Evolutionary conservation across 2,113 vertebrate species (phyloP).

Genomic region (Tinamus guttatus): DNA sequence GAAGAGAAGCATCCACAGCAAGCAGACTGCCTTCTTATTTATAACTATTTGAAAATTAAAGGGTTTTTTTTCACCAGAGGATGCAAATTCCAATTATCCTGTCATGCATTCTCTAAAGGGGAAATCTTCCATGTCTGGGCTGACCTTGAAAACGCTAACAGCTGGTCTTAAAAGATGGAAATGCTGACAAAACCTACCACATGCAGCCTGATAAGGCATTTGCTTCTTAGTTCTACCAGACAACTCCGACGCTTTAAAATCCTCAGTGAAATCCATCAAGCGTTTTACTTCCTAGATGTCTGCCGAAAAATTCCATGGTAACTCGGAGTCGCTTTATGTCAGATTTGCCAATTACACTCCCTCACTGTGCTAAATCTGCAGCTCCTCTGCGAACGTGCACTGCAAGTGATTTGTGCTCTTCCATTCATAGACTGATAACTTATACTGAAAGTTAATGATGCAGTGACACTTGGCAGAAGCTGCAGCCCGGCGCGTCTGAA

Average conservation of each 20-base stretch:
- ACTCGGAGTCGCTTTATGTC: neutral
- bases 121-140: slow-evolving; percentile 7
- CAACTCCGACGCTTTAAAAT: neutral
- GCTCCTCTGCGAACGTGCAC: slow-evolving; percentile 36
- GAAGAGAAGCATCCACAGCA: neutral
- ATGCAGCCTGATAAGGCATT: neutral
- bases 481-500: slow-evolving; percentile 53
- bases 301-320: slow-evolving; percentile 27
- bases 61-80: neutral
- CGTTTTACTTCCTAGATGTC: neutral
- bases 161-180: slow-evolving; percentile 50
- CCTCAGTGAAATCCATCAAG: slow-evolving; percentile 26
- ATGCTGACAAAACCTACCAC: slow-evolving; percentile 33
- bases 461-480: slow-evolving; percentile 74
- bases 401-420: slow-evolving; percentile 61
- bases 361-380: slow-evolving; percentile 29
- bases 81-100: slow-evolving; percentile 21
- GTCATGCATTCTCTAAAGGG: slow-evolving; percentile 10
- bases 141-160: slow-evolving; percentile 63
- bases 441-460: slow-evolving; percentile 74
- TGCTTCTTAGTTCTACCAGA: neutral
- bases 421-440: slow-evolving; percentile 66
- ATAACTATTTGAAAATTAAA: slow-evolving; percentile 10
- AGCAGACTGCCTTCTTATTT: neutral
- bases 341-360: slow-evolving; percentile 32